phyloP scores from a whole-genome alignment of 2,797 vertebrate genomes.

The Etheostoma nigrum region DNA sequence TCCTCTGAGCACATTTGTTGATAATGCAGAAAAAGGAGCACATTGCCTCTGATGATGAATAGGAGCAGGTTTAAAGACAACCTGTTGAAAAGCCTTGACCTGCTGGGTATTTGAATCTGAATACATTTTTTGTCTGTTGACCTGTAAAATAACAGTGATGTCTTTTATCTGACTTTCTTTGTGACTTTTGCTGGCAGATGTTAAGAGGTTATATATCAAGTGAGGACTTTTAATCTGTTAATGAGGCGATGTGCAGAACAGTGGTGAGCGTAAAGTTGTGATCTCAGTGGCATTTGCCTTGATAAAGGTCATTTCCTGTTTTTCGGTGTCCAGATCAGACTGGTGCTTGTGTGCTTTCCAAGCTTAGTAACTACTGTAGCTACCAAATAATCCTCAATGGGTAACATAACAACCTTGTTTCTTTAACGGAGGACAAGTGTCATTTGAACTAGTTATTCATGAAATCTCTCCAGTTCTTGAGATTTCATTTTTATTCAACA shows the following conservation, averaged over 20 bases:
- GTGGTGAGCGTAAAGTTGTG: slow-evolving; percentile 7
- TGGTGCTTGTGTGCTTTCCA: slow-evolving; percentile 24
- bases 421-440: not conserved
- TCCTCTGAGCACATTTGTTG: not conserved
- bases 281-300: slow-evolving; percentile 36
- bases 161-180: not conserved
- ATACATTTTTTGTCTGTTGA: slow-evolving; percentile 10
- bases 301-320: slow-evolving; percentile 70
- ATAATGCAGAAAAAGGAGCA: slow-evolving; percentile 12
- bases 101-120: not conserved
- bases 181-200: not conserved
- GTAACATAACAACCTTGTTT: not conserved
- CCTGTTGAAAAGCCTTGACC: not conserved
- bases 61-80: slow-evolving; percentile 3
- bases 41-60: not conserved
- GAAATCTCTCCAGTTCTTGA: not conserved
- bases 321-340: slow-evolving; percentile 47
- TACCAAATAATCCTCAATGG: not conserved
- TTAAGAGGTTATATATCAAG: not conserved
- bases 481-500: not conserved
- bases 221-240: slow-evolving; percentile 5
- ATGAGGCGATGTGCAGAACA: slow-evolving; percentile 9
- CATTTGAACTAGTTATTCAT: not conserved
- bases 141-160: too few species aligned
- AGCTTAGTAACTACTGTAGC: slow-evolving; percentile 16